Conservation (phyloP, 2,113 vertebrate species). For the Panurus biarmicus region DNA sequence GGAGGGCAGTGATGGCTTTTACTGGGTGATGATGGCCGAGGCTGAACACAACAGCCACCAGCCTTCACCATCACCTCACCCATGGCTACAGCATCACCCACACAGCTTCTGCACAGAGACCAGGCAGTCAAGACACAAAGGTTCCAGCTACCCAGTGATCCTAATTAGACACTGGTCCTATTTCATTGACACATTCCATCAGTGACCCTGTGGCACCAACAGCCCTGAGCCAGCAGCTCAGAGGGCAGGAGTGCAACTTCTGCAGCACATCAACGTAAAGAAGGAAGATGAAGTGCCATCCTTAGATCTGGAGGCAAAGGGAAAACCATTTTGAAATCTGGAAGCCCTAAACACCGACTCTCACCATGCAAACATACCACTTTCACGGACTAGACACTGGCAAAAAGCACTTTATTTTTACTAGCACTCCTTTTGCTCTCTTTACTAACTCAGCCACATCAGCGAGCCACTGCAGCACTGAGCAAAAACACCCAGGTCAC, state of each 20-base stretch:
- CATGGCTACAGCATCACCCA: not conserved
- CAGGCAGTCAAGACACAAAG: not conserved
- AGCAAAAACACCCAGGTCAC: not conserved
- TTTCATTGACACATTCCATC: not conserved
- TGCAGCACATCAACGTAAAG: not conserved
- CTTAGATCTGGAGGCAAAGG: not conserved
- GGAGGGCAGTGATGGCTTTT: not conserved
- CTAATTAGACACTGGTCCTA: not conserved
- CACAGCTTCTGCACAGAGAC: not conserved
- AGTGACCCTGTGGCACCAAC: not conserved
- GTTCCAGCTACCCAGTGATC: not conserved
- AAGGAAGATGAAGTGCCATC: not conserved
- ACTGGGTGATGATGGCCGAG: not conserved
- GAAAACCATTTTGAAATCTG: not conserved
- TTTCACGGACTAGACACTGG: not conserved
- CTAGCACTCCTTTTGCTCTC: not conserved
- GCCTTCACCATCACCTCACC: not conserved
- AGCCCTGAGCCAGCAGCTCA: not conserved
- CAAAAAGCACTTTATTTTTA: not conserved
- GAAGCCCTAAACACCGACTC: not conserved
- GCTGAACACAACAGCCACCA: not conserved
- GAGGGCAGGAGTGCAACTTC: not conserved
- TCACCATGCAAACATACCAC: not conserved
- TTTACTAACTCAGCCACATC: not conserved
- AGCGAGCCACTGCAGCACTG: not conserved